These are phyloP conservation scores for Rhinogobius similis DNA, from an alignment of 2,113 vertebrate genomes.

Conservation along the genomic window DNA sequence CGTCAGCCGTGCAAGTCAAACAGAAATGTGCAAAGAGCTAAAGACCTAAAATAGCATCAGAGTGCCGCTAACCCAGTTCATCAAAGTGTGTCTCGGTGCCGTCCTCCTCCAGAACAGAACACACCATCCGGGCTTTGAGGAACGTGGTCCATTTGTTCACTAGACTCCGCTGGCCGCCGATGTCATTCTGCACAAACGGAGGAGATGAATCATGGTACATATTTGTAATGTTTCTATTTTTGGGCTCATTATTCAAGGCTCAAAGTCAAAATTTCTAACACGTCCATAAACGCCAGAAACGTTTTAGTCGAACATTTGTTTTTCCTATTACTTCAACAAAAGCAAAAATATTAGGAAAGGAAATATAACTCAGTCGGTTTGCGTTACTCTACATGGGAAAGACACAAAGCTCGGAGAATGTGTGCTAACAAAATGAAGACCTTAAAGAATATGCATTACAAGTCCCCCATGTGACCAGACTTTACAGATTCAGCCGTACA, in stretches of 20 bases:
- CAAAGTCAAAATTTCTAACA: neutral
- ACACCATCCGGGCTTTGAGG: constrained; percentile 93
- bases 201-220: neutral
- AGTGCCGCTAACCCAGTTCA: constrained; percentile 85
- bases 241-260: neutral
- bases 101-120: constrained; percentile 93
- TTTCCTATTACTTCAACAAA: neutral
- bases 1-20: neutral
- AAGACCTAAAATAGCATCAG: neutral
- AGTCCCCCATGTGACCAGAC: neutral
- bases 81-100: constrained; percentile 96
- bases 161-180: constrained; percentile 94
- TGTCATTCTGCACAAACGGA: constrained; percentile 82
- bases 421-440: no score
- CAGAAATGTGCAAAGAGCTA: neutral
- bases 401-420: no score
- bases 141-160: constrained; percentile 99
- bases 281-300: neutral
- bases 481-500: neutral
- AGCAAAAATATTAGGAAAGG: no score
- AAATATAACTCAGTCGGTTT: no score
- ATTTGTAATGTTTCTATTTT: neutral
- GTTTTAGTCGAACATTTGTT: neutral
- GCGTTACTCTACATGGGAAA: no score
- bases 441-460: neutral